These are phyloP conservation scores for Leptinotarsa undecemlineata DNA, from an alignment of 1,140 invertebrate species.

Conservation along the genomic window DNA sequence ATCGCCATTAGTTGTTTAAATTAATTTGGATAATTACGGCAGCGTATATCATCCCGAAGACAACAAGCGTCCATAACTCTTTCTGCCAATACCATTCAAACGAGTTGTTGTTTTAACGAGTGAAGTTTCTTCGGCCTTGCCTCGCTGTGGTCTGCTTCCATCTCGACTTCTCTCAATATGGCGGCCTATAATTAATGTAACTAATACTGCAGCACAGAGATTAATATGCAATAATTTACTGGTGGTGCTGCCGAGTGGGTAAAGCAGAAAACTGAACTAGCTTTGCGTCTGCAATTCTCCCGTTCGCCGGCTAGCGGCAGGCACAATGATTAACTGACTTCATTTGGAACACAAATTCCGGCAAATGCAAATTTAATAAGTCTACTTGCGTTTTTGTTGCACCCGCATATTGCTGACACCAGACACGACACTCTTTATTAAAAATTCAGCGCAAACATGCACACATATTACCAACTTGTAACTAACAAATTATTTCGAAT, in stretches of 20 bases:
- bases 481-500: constrained; percentile 8
- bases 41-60: constrained; percentile 41
- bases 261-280: constrained; percentile 52
- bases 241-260: constrained; percentile 47
- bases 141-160: constrained; percentile 44
- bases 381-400: constrained; percentile 45
- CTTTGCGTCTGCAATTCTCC: constrained; percentile 46
- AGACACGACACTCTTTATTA: constrained; percentile 7
- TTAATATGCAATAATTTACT: constrained; percentile 57
- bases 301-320: constrained; percentile 40
- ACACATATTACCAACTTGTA: constrained; percentile 8
- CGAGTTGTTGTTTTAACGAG: constrained; percentile 13
- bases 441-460: constrained; percentile 14
- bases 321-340: constrained; percentile 54
- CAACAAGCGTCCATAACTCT: constrained; percentile 45
- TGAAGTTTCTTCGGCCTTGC: constrained; percentile 33
- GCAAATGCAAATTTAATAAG: constrained; percentile 56
- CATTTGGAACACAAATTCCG: constrained; percentile 55
- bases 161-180: constrained; percentile 51
- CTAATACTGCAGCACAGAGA: constrained; percentile 56
- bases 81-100: constrained; percentile 33
- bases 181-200: constrained; percentile 55
- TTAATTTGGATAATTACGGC: constrained; percentile 45
- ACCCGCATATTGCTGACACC: constrained; percentile 19
- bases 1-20: constrained; percentile 50